Evolutionary conservation across 2,797 vertebrate species (phyloP).

Genomic region (Enoplosus armatus): DNA sequence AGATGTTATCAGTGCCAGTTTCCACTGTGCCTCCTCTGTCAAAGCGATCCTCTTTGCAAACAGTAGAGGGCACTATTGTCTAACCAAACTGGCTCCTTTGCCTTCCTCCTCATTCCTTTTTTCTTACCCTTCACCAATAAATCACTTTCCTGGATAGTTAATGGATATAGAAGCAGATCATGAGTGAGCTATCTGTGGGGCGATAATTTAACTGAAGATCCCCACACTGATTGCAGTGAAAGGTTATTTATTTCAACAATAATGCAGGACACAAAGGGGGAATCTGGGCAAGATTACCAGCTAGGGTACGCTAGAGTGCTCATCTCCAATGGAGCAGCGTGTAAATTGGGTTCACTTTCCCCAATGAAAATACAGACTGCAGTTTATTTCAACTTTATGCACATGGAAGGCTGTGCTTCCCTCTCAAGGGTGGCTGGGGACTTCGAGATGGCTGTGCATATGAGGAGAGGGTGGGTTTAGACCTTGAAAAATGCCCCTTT

Average conservation of each 20-base stretch:
- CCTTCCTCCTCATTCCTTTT: constrained; percentile 66
- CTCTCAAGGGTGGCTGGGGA: constrained; percentile 80
- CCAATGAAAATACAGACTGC: constrained; percentile 85
- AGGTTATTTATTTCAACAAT: constrained; percentile 91
- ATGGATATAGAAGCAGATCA: constrained; percentile 89
- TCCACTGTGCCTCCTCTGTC: not conserved
- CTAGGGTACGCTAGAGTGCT: constrained; percentile 82
- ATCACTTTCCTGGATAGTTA: constrained; percentile 88
- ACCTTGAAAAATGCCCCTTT: constrained; percentile 86
- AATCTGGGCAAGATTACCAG: constrained; percentile 86
- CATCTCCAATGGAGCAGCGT: constrained; percentile 86
- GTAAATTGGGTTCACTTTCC: constrained; percentile 88
- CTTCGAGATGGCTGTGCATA: constrained; percentile 70
- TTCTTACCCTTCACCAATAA: constrained; percentile 85
- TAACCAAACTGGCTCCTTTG: constrained; percentile 71
- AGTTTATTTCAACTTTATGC: constrained; percentile 87
- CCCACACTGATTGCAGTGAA: constrained; percentile 88
- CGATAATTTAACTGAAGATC: constrained; percentile 90
- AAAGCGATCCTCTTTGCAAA: constrained; percentile 15
- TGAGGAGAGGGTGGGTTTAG: constrained; percentile 75
- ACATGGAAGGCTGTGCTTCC: constrained; percentile 78
- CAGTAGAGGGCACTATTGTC: constrained; percentile 89
- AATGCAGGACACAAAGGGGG: constrained; percentile 86
- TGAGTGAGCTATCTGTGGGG: constrained; percentile 89
- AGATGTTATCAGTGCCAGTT: constrained; percentile 35